A percentile compares a stretch with the other conserved stretches of the same genome.
Conservation (phyloP, 2,797 vertebrate genomes). For the Lithobates sylvaticus region DNA sequence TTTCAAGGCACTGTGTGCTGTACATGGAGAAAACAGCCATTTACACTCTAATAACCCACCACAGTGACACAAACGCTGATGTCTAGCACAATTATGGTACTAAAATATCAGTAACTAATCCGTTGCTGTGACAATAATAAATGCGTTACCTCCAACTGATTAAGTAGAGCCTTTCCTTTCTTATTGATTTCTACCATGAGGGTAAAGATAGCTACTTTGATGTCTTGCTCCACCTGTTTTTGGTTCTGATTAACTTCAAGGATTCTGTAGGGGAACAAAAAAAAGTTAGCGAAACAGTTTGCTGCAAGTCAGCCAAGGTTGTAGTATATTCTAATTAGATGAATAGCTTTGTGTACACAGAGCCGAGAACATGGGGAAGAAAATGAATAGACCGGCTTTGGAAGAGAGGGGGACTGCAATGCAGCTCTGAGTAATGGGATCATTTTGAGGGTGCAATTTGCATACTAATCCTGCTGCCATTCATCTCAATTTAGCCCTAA, state of each 20-base stretch:
- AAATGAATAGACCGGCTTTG: background rate
- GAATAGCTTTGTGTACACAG: background rate
- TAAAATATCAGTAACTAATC: background rate
- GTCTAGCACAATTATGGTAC: no score
- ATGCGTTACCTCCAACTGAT: slow-evolving; percentile 89
- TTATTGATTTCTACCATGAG: slow-evolving; percentile 98
- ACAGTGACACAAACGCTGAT: no score
- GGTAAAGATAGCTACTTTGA: slow-evolving; percentile 97
- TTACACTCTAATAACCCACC: no score
- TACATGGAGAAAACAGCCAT: no score
- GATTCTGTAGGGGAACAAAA: slow-evolving; percentile 78
- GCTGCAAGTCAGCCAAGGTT: background rate
- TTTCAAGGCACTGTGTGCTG: no score
- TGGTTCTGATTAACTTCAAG: slow-evolving; percentile 97
- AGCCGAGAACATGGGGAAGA: background rate
- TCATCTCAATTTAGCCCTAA: background rate
- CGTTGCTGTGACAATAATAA: background rate
- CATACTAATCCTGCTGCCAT: background rate
- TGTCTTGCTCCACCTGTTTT: slow-evolving; percentile 94
- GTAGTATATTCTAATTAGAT: slow-evolving; percentile 20
- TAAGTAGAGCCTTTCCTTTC: slow-evolving; percentile 94
- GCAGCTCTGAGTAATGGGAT: slow-evolving; percentile 28
- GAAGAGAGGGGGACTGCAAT: slow-evolving; percentile 20
- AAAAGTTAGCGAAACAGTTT: no score
- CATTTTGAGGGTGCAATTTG: background rate